Conservation (phyloP, 1,140 invertebrate genomes). For the Oreohelix idahoensis region DNA sequence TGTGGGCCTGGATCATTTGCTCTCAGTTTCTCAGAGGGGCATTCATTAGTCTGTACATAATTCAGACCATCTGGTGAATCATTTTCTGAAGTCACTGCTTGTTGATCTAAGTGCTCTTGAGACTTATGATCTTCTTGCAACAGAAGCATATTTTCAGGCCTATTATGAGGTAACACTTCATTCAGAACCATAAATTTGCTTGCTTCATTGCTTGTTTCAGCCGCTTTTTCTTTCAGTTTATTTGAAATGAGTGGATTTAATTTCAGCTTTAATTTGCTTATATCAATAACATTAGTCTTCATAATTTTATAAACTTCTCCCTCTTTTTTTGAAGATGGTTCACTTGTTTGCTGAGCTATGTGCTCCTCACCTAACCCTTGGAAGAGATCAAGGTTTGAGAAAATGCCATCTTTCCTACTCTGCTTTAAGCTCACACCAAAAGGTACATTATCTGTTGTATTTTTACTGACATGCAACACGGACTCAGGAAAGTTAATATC, state of each 20-base stretch:
- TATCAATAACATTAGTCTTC: slow-evolving; percentile 8
- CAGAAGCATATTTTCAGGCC: no score
- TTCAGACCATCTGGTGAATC: no score
- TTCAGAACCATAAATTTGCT: no score
- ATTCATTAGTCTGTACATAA: neutral
- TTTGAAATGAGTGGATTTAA: neutral
- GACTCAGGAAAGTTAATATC: neutral
- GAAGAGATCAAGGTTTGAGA: neutral
- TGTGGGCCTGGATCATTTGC: neutral
- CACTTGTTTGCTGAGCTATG: neutral
- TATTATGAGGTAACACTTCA: no score
- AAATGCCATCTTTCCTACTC: neutral
- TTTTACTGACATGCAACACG: neutral
- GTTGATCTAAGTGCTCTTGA: no score
- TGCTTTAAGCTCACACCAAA: neutral
- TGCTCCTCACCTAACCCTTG: neutral
- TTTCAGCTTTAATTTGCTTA: slow-evolving; percentile 17
- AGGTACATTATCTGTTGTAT: neutral
- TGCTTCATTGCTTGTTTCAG: no score
- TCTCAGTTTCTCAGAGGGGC: neutral
- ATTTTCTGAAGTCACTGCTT: no score
- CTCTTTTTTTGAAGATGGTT: neutral
- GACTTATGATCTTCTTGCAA: no score
- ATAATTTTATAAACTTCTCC: neutral
- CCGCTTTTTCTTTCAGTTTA: neutral